These are phyloP conservation scores for Choloepus didactylus DNA, from an alignment of 2,797 vertebrate species.

Conservation along the genomic window DNA sequence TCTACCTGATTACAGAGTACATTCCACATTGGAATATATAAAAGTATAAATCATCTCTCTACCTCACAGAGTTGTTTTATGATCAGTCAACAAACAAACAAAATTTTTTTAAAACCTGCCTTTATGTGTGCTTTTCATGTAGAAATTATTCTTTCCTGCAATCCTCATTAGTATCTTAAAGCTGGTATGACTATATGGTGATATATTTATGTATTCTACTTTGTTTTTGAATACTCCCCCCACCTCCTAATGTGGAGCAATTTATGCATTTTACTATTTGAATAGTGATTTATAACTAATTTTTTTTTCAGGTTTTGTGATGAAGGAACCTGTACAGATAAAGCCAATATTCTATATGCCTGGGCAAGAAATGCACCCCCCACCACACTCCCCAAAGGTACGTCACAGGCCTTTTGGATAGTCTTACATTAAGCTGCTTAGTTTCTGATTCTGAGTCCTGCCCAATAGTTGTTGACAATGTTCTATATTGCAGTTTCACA, in stretches of 20 bases:
- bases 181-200: neutral
- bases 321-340: constrained; percentile 94
- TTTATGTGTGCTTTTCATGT: neutral
- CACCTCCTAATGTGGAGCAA: neutral
- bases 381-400: constrained; percentile 96
- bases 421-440: neutral
- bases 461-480: neutral
- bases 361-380: constrained; percentile 98
- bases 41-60: neutral
- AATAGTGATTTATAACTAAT: neutral
- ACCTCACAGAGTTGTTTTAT: neutral
- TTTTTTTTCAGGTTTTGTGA: constrained; percentile 94
- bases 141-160: neutral
- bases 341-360: constrained; percentile 96
- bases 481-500: neutral
- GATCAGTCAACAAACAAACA: neutral
- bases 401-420: neutral
- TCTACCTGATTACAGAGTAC: neutral
- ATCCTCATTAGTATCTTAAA: neutral
- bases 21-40: neutral
- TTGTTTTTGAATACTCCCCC: neutral
- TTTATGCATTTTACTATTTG: neutral
- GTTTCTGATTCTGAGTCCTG: neutral
- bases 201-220: neutral
- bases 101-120: neutral